These are phyloP conservation scores for Tethya wilhelma DNA, from an alignment of 37 sponge, comb jelly and placozoan genomes.

Conservation along the genomic window DNA sequence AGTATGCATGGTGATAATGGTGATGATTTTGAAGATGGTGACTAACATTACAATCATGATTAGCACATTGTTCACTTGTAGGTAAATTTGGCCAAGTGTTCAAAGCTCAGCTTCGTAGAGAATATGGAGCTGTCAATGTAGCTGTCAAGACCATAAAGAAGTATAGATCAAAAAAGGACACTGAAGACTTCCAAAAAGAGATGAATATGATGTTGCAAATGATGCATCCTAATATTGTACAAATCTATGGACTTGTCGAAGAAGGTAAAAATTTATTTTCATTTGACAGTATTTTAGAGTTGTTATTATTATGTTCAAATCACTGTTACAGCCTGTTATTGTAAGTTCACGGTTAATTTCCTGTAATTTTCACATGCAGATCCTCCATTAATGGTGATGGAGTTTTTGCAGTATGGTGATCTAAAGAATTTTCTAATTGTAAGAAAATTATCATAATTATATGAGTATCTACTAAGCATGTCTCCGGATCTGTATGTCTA, in stretches of 20 bases:
- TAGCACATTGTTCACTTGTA: too few relatives aligned
- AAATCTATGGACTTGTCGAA: slow-evolving; percentile 28
- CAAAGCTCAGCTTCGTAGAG: slow-evolving; percentile 17
- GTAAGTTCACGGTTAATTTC: background rate
- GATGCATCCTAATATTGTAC: slow-evolving; percentile 54
- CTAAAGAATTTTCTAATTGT: slow-evolving; percentile 53
- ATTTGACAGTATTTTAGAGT: too few relatives aligned
- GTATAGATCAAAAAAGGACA: background rate
- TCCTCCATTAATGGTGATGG: slow-evolving; percentile 61
- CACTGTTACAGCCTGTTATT: background rate
- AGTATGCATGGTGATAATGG: too few relatives aligned
- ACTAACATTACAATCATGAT: too few relatives aligned
- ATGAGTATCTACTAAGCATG: background rate
- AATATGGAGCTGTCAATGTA: background rate
- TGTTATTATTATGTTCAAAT: background rate
- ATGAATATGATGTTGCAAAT: slow-evolving; percentile 56
- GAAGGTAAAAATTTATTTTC: slow-evolving; percentile 14
- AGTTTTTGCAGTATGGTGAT: slow-evolving; percentile 72
- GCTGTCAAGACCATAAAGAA: slow-evolving; percentile 65
- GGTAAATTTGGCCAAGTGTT: slow-evolving; percentile 71
- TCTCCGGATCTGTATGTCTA: background rate
- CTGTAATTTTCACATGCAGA: slow-evolving; percentile 28
- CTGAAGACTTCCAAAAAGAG: slow-evolving; percentile 29
- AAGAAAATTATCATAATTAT: background rate
- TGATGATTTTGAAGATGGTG: too few relatives aligned